A percentile compares a stretch with the other conserved stretches of the same genome.
These are phyloP conservation scores for Podarcis raffonei DNA, from an alignment of 2,113 vertebrate genomes.

Conservation along the genomic window DNA sequence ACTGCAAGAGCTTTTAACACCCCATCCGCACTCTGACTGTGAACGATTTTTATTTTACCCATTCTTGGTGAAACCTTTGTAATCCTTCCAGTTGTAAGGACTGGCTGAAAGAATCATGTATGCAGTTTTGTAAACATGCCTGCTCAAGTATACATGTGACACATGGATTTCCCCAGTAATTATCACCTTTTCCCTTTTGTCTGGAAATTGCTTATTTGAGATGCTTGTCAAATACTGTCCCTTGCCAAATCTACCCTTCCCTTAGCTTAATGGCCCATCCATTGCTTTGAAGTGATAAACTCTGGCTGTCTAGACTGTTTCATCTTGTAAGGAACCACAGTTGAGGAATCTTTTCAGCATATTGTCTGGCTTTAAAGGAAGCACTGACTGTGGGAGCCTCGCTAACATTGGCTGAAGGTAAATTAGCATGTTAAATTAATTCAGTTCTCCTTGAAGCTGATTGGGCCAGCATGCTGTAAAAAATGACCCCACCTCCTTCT, in stretches of 20 bases:
- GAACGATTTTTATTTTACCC: too few relatives aligned
- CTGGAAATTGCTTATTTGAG: conserved; percentile 11
- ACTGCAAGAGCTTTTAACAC: background rate
- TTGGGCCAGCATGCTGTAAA: background rate
- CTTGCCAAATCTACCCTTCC: background rate
- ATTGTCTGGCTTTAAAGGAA: conserved; percentile 7
- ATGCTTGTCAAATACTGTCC: background rate
- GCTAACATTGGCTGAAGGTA: background rate
- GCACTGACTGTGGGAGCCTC: background rate
- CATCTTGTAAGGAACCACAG: conserved; percentile 15
- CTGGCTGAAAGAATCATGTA: background rate
- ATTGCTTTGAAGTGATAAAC: conserved; percentile 30
- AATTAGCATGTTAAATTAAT: background rate
- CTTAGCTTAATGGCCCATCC: conserved; percentile 5
- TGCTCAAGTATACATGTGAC: background rate
- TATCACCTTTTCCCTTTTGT: background rate
- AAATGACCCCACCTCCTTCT: background rate
- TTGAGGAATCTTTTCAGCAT: conserved; percentile 8
- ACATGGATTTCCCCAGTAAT: conserved; percentile 18
- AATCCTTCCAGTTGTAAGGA: background rate
- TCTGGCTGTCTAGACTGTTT: conserved; percentile 2
- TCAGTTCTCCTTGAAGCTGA: background rate
- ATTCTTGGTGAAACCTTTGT: background rate
- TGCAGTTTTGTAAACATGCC: background rate
- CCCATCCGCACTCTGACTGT: too few relatives aligned